Conservation (phyloP, 1,140 invertebrate species). For the Drosophila lacteicornis region DNA sequence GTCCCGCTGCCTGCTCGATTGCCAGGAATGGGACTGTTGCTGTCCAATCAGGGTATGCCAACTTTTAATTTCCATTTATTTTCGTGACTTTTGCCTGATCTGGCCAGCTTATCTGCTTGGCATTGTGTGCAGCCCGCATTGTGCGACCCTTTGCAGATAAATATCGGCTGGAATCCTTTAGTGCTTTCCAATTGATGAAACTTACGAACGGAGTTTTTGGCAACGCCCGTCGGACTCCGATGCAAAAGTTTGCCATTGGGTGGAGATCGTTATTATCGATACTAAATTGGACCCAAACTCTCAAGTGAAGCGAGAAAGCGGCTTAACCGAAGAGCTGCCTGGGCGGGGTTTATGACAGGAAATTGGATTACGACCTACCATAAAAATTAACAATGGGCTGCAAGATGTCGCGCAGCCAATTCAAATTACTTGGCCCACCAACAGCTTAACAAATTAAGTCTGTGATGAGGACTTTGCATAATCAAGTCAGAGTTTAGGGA, state of each 20-base stretch:
- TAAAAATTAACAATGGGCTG: constrained; percentile 58
- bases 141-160: constrained; percentile 40
- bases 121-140: constrained; percentile 61
- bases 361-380: constrained; percentile 53
- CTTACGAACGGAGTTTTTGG: constrained; percentile 29
- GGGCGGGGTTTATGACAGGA: constrained; percentile 44
- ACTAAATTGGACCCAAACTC: constrained; percentile 6
- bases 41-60: constrained; percentile 45
- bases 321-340: neutral
- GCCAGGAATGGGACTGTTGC: constrained; percentile 1
- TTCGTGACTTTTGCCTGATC: constrained; percentile 55
- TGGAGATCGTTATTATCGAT: constrained; percentile 12
- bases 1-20: constrained; percentile 4
- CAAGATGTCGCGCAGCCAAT: constrained; percentile 45
- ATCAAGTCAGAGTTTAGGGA: constrained; percentile 22
- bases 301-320: constrained; percentile 41
- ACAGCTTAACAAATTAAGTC: constrained; percentile 55
- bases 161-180: constrained; percentile 56
- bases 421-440: constrained; percentile 56
- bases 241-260: constrained; percentile 27
- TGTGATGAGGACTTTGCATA: constrained; percentile 54
- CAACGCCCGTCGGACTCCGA: constrained; percentile 15
- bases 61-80: constrained; percentile 74
- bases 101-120: constrained; percentile 48
- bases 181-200: constrained; percentile 63